Base-by-base conservation (phyloP, 1,140 invertebrate species). In the Lamellibrachia luymesi region DNA sequence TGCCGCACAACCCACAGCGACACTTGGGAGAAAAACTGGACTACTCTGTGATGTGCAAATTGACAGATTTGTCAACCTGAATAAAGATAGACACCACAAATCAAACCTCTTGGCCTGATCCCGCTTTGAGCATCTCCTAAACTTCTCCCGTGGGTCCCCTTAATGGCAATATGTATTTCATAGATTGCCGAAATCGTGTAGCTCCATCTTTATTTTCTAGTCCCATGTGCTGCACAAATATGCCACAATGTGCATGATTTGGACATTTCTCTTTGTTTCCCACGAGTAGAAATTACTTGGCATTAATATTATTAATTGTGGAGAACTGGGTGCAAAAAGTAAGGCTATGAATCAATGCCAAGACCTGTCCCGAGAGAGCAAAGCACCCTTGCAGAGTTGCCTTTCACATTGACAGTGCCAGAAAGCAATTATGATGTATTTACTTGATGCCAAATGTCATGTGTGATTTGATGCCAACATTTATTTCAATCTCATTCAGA, bases 131-230 rank as follows among this genome's bases (percentile, higher is more conserved):
- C 64, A 80, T 80, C 64, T 80, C 64, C 64, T 80, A 80, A 80
- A 80, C 64, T 22, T 22, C 64, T 80, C 64, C 64, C 64, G 2
- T 2, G 64, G 17, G 64, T 17, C 64, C 64, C 17, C 64, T 80
- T 80, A 80, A 80, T 80, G 64, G 64, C 64, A 80, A 80, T 80
- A 80, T 80, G 64, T 80, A 80, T 80, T 80, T 80, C 64, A 80
- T 80, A 80, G 64, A 80, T 80, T 80, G 64, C 64, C 64, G 13
- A 80, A 80, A 80, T 80, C 64, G 64, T 80, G 64, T 80, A 80
- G 64, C 64, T 80, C 17, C 64, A 80, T 80, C 64, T 80, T 80
- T 80, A 80, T 80, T 80, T 80, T 80, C 64, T 80, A 80, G 13
- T 80, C 64, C 64, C 64, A 8, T 4, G 64, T 80, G 64, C 64